phyloP scores from a whole-genome alignment of 2,797 vertebrate species.

The Microtus californicus region DNA sequence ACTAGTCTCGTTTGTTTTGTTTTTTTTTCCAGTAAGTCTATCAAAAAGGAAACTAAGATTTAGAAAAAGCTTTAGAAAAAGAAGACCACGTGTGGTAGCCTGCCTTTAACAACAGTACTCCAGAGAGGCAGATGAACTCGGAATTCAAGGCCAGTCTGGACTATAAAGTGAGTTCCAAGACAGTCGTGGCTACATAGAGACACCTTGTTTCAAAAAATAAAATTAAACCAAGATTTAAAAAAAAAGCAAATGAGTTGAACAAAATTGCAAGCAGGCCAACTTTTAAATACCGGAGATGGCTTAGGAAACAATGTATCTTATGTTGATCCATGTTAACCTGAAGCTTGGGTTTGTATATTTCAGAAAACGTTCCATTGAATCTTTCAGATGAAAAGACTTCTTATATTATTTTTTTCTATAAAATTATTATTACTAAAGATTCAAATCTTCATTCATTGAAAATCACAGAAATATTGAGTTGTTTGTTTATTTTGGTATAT shows the following conservation, averaged over 20 bases:
- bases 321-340: slow-evolving; percentile 25
- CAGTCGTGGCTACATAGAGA: background rate
- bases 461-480: slow-evolving; percentile 4
- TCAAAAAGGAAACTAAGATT: slow-evolving; percentile 23
- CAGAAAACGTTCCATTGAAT: background rate
- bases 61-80: slow-evolving; percentile 29
- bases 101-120: background rate
- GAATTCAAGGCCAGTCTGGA: background rate
- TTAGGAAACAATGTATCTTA: slow-evolving; percentile 25
- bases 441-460: slow-evolving; percentile 56
- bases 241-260: slow-evolving; percentile 48
- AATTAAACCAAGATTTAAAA: background rate
- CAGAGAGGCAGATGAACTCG: background rate
- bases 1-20: slow-evolving; percentile 35
- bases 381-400: slow-evolving; percentile 7
- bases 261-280: slow-evolving; percentile 43
- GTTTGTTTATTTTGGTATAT: background rate
- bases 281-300: slow-evolving; percentile 34
- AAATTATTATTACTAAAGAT: slow-evolving; percentile 6
- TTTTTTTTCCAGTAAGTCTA: slow-evolving; percentile 17
- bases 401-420: slow-evolving; percentile 33
- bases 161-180: background rate
- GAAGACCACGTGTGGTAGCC: no score
- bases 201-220: background rate
- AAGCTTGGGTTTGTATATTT: slow-evolving; percentile 55